Percentiles rank a stretch among this genome's conserved stretches.
Evolutionary conservation across 1,140 invertebrate species (phyloP).

Genomic region (Papilio dardanus): DNA sequence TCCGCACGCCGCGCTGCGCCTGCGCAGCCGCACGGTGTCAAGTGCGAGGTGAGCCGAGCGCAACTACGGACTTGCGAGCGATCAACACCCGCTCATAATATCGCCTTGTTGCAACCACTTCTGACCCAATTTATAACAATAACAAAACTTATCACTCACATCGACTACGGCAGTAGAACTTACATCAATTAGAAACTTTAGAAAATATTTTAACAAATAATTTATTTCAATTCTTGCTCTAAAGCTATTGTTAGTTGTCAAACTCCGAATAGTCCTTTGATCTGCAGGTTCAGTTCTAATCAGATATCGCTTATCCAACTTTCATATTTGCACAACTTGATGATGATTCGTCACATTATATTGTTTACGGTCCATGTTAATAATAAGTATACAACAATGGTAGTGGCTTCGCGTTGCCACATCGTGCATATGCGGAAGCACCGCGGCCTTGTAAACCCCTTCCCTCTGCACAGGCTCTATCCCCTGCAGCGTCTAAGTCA

Average conservation of each 20-base stretch:
- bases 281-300: too few species aligned
- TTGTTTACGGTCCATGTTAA: background rate
- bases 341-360: background rate
- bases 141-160: background rate
- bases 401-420: background rate
- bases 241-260: background rate
- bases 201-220: background rate
- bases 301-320: background rate
- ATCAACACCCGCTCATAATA: background rate
- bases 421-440: conserved; percentile 20
- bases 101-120: background rate
- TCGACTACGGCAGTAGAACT: background rate
- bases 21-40: conserved; percentile 5
- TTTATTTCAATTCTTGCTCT: background rate
- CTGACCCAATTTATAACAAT: background rate
- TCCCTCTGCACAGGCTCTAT: background rate
- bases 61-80: background rate
- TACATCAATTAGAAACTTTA: background rate
- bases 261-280: too few species aligned
- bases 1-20: background rate
- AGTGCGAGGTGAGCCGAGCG: background rate
- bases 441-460: conserved; percentile 46
- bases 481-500: background rate
- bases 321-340: background rate
- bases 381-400: background rate